Conservation (phyloP, 2,113 vertebrate species). For the Hemiprocne comata region DNA sequence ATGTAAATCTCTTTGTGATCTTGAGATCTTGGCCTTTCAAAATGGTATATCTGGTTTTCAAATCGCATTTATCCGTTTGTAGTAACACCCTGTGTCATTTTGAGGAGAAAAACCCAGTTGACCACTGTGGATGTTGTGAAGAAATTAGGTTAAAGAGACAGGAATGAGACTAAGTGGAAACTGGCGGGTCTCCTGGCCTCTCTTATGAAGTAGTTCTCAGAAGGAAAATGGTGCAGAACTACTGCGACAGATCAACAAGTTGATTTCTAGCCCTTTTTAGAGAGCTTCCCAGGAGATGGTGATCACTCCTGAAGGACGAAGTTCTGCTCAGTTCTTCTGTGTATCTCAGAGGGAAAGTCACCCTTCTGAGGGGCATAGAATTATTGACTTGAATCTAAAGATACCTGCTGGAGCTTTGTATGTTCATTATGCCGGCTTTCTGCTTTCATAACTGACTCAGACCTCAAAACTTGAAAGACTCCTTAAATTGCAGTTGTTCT, state of each 20-base stretch:
- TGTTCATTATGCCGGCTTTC: not conserved
- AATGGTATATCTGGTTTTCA: not conserved
- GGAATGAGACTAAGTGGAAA: not conserved
- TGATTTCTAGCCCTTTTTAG: not conserved
- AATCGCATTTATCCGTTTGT: not conserved
- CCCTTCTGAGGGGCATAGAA: not conserved
- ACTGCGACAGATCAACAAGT: not conserved
- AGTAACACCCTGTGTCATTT: not conserved
- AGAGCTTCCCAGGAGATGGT: not conserved
- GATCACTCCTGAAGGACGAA: not conserved
- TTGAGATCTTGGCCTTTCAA: not conserved
- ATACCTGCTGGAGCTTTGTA: not conserved
- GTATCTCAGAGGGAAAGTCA: not conserved
- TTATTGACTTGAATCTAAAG: not conserved
- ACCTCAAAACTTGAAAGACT: constrained; percentile 56
- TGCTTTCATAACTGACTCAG: constrained; percentile 48
- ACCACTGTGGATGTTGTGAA: not conserved
- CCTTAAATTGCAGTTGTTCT: constrained; percentile 31
- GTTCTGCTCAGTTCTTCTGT: not conserved
- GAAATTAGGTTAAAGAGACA: not conserved
- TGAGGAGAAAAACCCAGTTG: not conserved
- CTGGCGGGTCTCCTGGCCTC: not conserved
- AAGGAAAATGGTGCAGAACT: not conserved
- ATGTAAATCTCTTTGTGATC: not conserved
- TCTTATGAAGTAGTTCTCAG: too few species aligned